Base-by-base conservation (phyloP, 2,888 invertebrate genomes). In the Pheosia tremula region DNA sequence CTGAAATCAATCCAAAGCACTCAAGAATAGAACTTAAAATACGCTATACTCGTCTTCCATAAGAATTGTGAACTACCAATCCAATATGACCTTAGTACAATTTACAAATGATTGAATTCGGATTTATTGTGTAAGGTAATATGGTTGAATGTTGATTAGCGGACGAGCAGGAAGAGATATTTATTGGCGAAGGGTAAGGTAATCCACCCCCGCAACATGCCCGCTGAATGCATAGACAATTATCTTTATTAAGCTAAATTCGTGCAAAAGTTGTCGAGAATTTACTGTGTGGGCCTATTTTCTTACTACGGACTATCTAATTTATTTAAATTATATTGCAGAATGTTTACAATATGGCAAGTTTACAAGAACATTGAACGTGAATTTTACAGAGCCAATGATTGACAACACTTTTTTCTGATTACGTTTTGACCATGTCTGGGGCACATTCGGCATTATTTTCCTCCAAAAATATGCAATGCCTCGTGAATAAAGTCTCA, bases 161-260 rank as follows among this genome's bases (percentile, higher is more conserved):
- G 59, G 58, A 61, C 65, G 63, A 58, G 6, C 10, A n/a, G 9
- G 49, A 68, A 75, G 78, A 79, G 80, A 84, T 85, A 82, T 85
- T 84, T 88, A 81, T 85, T 79, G 77, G 80, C 79, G 82, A 84
- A 83, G 85, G 83, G 83, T 84, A 24, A 82, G 82, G 83, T 68
- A 80, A 38, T 52, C 82, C 88, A 85, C 88, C 89, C 82, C 80
- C 81, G 82, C 85, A 78, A 76, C 80, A 79, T 80, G 72, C 74
- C 74, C 78, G 80, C 79, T 83, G 82, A 81, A 80, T 82, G 77
- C 78, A 75, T 70, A 68, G 75, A 68, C 71, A 73, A 68, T 60
- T 78, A 75, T 72, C 84, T 79, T 77, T 78, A 77, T 77, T 78
- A 80, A 82, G 87, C 82, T 87, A 50, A 88, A 85, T 85, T 87